A percentile compares a stretch with the other conserved stretches of the same genome.
phyloP scores from a whole-genome alignment of 2,888 invertebrate species.

The Platycheirus rosarum region DNA sequence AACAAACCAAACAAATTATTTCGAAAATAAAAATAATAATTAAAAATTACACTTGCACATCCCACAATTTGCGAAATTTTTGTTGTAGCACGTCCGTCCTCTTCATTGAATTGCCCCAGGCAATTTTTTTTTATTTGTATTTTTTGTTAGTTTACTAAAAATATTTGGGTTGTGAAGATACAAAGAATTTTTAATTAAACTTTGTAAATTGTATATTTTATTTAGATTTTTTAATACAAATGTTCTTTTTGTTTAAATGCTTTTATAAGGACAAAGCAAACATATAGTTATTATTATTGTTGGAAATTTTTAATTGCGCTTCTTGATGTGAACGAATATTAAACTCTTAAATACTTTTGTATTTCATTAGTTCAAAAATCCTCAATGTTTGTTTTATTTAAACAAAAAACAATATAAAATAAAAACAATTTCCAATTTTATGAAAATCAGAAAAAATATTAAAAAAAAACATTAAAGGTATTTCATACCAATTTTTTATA shows the following conservation, averaged over 20 bases:
- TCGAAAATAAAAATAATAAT: slow-evolving; percentile 38
- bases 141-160: slow-evolving; percentile 45
- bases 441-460: too few relatives aligned
- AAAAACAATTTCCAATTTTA: slow-evolving; percentile 36
- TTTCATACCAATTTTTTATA: slow-evolving; percentile 59
- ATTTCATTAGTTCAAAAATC: not conserved
- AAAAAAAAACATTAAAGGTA: slow-evolving; percentile 18
- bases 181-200: slow-evolving; percentile 53
- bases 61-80: slow-evolving; percentile 31
- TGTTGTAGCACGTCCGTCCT: slow-evolving; percentile 66
- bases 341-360: slow-evolving; percentile 3
- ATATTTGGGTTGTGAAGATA: slow-evolving; percentile 69
- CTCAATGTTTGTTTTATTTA: not conserved
- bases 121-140: slow-evolving; percentile 22
- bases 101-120: slow-evolving; percentile 12
- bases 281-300: slow-evolving; percentile 8
- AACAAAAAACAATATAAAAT: too few relatives aligned
- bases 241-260: not conserved
- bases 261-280: slow-evolving; percentile 10
- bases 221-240: not conserved
- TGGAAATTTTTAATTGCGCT: slow-evolving; percentile 45
- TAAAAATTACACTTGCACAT: slow-evolving; percentile 40
- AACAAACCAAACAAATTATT: slow-evolving; percentile 42
- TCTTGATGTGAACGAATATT: slow-evolving; percentile 17
- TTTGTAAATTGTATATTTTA: slow-evolving; percentile 32